Evolutionary conservation across 1,140 invertebrate genomes (phyloP), one percentile per base, ranked within the genome.

Genomic region (Oreohelix idahoensis): DNA sequence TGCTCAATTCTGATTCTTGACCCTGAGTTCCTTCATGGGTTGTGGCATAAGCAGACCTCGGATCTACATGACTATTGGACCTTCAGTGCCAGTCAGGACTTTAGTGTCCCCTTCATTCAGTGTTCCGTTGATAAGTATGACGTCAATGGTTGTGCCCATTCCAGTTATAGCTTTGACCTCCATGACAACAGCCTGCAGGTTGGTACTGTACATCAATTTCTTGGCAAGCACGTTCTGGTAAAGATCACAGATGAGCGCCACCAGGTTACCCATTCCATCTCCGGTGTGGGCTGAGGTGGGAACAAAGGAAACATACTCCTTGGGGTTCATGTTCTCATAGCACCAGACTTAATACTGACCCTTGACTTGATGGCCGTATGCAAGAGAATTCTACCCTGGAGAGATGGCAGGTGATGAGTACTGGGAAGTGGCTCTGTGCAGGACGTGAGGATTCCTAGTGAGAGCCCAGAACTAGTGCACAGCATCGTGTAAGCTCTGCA

Each of bases 191-290:
- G 98, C 98, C 86, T 98, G 96, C 58, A 99, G 93, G 90, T 99
- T 97, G 85, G 99, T 96, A 10, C 96, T 96, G 93, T 96, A 99
- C 93, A 97, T 95, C 0, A 99, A 93, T 86, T 97, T 93, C 92
- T 99, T 97, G 42, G 97, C 95, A 88, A 99, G 93, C 90, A 96
- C 95, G 36, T 95, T 96, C 92, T 99, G 98, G 85, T 97, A 98
- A 36, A 96, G 95, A 88, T 98, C 96, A 42, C 98, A 96, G 84
- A 99, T 97, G 84, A 99, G 94, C 2, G 96, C 96, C 86, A 99
- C 94, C 35, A 99, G 93, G 92, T 99, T 99, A 29, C 98, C 98
- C 97, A 99, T 99, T 81, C 99, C 99, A 92, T 99, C 99, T 88
- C 96, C 96, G 32, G 97, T 96, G 83, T 98, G 96, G 17, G 99